These are phyloP conservation scores for Notechis scutatus DNA, from an alignment of 2,113 vertebrate genomes.

Conservation along the genomic window DNA sequence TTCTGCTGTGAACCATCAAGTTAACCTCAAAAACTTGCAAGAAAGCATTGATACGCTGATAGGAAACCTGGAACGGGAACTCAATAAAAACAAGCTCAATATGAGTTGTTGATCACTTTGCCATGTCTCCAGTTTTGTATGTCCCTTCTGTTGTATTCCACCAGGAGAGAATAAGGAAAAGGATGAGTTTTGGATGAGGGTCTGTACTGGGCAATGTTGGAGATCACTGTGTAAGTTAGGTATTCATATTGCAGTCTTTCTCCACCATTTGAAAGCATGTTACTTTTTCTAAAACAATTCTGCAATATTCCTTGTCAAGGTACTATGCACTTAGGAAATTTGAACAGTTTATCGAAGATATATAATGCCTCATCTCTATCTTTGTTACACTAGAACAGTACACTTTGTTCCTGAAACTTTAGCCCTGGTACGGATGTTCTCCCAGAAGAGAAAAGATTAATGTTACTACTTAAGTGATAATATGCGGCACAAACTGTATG, in stretches of 20 bases:
- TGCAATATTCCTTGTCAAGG: slow-evolving; percentile 27
- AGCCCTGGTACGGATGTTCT: slow-evolving; percentile 45
- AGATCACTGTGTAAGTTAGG: neutral
- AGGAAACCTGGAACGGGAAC: slow-evolving; percentile 94
- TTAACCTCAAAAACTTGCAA: slow-evolving; percentile 93
- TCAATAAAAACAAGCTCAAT: slow-evolving; percentile 93
- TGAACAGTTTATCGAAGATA: slow-evolving; percentile 48
- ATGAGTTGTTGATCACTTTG: slow-evolving; percentile 73
- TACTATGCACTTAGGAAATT: slow-evolving; percentile 72
- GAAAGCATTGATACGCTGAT: slow-evolving; percentile 96
- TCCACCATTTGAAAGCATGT: slow-evolving; percentile 63
- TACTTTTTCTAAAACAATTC: slow-evolving; percentile 53
- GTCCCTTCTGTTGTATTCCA: neutral
- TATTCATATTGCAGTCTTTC: slow-evolving; percentile 56
- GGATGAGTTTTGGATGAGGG: slow-evolving; percentile 3
- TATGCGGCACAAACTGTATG: slow-evolving; percentile 45
- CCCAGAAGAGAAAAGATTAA: slow-evolving; percentile 40
- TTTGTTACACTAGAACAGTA: slow-evolving; percentile 40
- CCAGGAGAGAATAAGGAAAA: neutral
- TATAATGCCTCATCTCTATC: slow-evolving; percentile 36
- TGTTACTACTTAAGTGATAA: slow-evolving; percentile 53
- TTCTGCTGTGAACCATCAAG: slow-evolving; percentile 76
- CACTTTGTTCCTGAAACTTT: slow-evolving; percentile 39
- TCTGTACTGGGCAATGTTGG: neutral
- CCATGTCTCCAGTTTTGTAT: neutral